Evolutionary conservation across 2,113 vertebrate species (phyloP), one percentile per base, ranked within the genome.

Genomic region (Dolichallabes microphthalmus): DNA sequence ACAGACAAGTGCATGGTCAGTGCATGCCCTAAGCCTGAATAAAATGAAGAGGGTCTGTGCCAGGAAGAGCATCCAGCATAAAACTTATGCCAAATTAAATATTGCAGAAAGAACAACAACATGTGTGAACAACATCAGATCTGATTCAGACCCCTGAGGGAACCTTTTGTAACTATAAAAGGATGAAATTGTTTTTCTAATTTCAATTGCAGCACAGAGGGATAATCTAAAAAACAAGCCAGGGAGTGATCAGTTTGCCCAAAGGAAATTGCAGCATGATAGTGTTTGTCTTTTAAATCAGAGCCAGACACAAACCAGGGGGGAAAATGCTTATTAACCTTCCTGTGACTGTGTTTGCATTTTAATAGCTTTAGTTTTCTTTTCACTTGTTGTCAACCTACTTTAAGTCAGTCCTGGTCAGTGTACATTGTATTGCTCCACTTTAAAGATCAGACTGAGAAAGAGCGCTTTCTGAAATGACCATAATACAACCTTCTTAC

Each of bases 151-250:
- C n/a, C 50, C 22, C 5, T 27, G 15, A 53, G 27, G 22, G 32
- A 39, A 39, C 2, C 66, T 69, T 69, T 69, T 20, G 2, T 39
- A 39, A 71, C 69, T 73, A 12, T 11, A n/a, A 50, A 12, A 15
- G 12, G 2, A 45, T 25, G 22, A 52, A 4, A 15, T 52, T 15
- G 4, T 52, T 52, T 13, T 50, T n/a, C 39, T n/a, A 5, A 74
- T 50, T n/a, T 52, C 39, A 52, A 5, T 32, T 58, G 53, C 30
- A 58, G 12, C 50, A 76, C 2, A 71, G 25, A 75, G n/a, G 53
- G 13, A 76, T 53, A 75, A 75, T 77, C 8, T 30, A n/a, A 57
- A 57, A 77, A 32, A 77, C 50, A 75, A 75, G 73, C 25, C 73
- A 11, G 52, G 15, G 17, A 57, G 52, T 35, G 27, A 22, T 55